Evolutionary conservation across 1,140 invertebrate species (phyloP).

Genomic region (Anastrepha obliqua): DNA sequence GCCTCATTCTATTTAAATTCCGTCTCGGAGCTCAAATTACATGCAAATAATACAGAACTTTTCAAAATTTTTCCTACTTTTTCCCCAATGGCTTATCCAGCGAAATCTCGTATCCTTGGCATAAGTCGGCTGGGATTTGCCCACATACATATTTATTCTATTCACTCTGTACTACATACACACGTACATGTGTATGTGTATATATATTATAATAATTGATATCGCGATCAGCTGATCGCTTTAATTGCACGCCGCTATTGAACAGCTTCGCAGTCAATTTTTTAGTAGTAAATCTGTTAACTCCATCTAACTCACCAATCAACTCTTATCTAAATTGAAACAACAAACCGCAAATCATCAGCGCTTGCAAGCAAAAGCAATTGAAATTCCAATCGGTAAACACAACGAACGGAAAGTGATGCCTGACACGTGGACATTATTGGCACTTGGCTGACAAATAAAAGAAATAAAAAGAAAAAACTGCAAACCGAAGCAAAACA

Average conservation of each 20-base stretch:
- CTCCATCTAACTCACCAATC: neutral
- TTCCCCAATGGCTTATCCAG: too few relatives aligned
- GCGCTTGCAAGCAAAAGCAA: neutral
- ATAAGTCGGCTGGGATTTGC: too few relatives aligned
- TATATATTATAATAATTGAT: too few relatives aligned
- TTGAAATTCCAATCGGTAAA: neutral
- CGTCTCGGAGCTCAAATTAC: too few relatives aligned
- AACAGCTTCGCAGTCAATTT: neutral
- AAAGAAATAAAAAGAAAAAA: conserved; percentile 6
- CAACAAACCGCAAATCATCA: neutral
- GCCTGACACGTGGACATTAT: conserved; percentile 40
- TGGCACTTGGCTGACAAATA: conserved; percentile 30
- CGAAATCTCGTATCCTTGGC: too few relatives aligned
- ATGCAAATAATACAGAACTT: too few relatives aligned
- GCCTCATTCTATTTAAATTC: too few relatives aligned
- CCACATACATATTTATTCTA: neutral
- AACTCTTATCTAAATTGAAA: neutral
- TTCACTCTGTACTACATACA: neutral
- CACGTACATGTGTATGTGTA: too few relatives aligned
- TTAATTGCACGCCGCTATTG: neutral
- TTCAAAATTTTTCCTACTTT: too few relatives aligned
- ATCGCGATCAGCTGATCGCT: neutral
- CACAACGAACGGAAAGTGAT: neutral
- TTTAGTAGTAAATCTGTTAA: neutral
- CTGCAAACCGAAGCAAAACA: neutral